These are phyloP conservation scores for Carapus acus DNA, from an alignment of 2,797 vertebrate genomes.

Conservation along the genomic window DNA sequence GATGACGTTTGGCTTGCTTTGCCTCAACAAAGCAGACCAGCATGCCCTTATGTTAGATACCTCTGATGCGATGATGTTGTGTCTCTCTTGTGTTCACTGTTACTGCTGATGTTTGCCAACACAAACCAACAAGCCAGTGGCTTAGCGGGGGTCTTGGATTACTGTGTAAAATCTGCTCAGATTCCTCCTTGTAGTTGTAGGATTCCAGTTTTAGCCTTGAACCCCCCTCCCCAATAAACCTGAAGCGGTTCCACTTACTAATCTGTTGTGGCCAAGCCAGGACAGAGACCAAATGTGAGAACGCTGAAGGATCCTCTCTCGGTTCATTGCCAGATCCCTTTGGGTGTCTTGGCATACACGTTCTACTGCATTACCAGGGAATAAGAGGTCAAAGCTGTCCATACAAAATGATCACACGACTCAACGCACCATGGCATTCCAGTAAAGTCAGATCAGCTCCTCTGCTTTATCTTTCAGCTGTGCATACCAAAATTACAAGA, in stretches of 20 bases:
- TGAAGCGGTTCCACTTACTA: conserved; percentile 46
- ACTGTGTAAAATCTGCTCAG: conserved; percentile 36
- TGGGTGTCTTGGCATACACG: background rate
- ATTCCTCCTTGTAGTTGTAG: conserved; percentile 1
- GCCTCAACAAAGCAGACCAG: conserved; percentile 5
- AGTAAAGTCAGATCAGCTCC: too few relatives aligned
- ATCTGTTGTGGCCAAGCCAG: conserved; percentile 32
- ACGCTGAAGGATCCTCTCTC: conserved; percentile 28
- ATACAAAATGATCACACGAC: too few relatives aligned
- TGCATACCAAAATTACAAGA: too few relatives aligned
- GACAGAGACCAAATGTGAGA: conserved; percentile 46
- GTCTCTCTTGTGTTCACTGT: conserved; percentile 7
- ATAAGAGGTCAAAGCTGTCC: background rate
- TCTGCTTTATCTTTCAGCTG: conserved; percentile 32
- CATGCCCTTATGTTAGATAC: conserved; percentile 12
- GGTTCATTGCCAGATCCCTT: conserved; percentile 12
- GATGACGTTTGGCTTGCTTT: background rate
- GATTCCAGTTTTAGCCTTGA: conserved; percentile 45
- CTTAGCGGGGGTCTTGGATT: conserved; percentile 51
- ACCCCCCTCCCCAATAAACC: conserved; percentile 4
- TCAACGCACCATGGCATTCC: too few relatives aligned
- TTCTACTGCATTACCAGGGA: background rate
- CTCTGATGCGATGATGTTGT: conserved; percentile 19
- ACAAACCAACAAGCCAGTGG: conserved; percentile 48
- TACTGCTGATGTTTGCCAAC: conserved; percentile 24